Evolutionary conservation across 2,797 vertebrate genomes (phyloP).

Genomic region (Pogonophryne albipinna): DNA sequence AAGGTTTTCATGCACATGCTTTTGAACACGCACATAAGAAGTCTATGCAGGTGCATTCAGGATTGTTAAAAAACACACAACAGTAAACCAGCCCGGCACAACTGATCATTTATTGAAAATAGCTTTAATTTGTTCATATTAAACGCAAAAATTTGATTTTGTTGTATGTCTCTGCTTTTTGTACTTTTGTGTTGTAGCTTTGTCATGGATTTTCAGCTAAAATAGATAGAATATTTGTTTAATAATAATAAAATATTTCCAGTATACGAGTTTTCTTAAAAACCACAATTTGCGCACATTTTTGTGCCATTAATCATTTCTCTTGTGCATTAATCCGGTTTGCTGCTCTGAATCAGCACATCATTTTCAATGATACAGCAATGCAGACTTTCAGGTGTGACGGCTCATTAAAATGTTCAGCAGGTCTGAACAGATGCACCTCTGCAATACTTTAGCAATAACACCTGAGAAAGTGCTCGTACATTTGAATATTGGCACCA

Average conservation of each 20-base stretch:
- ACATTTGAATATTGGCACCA: constrained; percentile 15
- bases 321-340: not conserved
- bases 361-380: constrained; percentile 17
- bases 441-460: constrained; percentile 9
- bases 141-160: not conserved
- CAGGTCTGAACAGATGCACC: constrained; percentile 35
- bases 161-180: not conserved
- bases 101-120: no score
- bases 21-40: constrained; percentile 32
- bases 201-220: not conserved
- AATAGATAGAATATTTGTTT: not conserved
- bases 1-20: constrained; percentile 28
- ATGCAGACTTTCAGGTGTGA: constrained; percentile 53
- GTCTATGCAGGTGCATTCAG: constrained; percentile 30
- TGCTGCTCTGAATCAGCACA: not conserved
- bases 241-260: not conserved
- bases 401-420: constrained; percentile 40
- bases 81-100: constrained; percentile 11
- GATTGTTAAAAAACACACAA: constrained; percentile 26
- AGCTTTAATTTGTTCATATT: no score
- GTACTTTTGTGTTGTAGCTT: not conserved
- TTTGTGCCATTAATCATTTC: constrained; percentile 8
- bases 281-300: not conserved
- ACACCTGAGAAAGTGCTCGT: constrained; percentile 7
- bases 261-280: no score